Base-by-base conservation (phyloP, 2,797 vertebrate genomes). In the Ambastaia sidthimunki region DNA sequence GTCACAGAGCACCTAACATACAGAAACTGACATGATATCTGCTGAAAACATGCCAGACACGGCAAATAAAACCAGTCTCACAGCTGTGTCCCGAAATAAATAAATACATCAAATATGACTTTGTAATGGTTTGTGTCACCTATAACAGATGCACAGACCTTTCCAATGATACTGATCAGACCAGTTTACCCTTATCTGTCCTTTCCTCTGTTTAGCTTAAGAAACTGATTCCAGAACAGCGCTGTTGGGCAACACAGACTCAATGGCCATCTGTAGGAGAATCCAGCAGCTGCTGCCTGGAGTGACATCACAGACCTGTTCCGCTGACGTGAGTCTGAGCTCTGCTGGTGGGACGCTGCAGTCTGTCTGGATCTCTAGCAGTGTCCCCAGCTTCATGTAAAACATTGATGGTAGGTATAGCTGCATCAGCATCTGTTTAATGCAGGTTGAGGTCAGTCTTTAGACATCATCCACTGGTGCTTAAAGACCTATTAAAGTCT, bases 281-380 rank as follows among this genome's bases (percentile, higher is more conserved):
- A 85, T 78, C 68, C 85, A 80, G 88, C 89, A 90, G 89, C 87
- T 91, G 89, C 74, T 65, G 76, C 74, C 79, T 79, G 80, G 71
- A 88, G 67, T 86, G 90, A 91, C 92, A 93, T 76, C 71, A 60
- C 83, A 93, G 88, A 87, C 48, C 78, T 65, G n/a, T n/a, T n/a
- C n/a, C n/a, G n/a, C n/a, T n/a, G n/a, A n/a, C n/a, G n/a, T n/a
- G n/a, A n/a, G n/a, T n/a, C n/a, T n/a, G n/a, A n/a, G 4, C 31
- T 31, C 68, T 68, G 81, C 79, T 71, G 82, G 75, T 66, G 2
- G 60, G 48, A 83, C 73, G 59, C 19, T 73, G 63, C 16, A 65
- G 75, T 69, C 63, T 76, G 47, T 72, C 55, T 41, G 67, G 18
- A n/a, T n/a, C 48, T 55, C 74, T 66, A 12, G 6, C 28, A 21